These are phyloP conservation scores for Syrista parreyssii DNA, from an alignment of 2,888 invertebrate genomes.

Conservation along the genomic window DNA sequence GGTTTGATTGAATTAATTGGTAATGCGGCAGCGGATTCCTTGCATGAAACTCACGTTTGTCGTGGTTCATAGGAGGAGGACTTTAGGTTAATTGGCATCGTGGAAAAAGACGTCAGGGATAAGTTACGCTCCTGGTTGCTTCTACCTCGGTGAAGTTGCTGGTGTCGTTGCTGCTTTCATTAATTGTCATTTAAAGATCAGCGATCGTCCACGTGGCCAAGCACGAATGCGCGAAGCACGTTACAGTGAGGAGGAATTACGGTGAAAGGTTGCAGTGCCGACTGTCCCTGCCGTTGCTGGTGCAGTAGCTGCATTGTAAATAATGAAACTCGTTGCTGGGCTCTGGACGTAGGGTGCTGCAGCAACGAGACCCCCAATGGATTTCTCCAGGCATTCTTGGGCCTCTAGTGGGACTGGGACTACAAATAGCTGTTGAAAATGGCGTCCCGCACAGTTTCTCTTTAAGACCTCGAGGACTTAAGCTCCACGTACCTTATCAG, in stretches of 20 bases:
- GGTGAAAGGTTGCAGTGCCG: not conserved
- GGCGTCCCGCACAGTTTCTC: not conserved
- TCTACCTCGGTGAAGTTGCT: not conserved
- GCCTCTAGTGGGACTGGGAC: not conserved
- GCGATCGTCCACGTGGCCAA: not conserved
- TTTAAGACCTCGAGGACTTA: not conserved
- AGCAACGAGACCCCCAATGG: not conserved
- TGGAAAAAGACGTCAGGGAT: not conserved
- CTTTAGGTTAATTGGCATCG: not conserved
- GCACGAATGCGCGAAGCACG: not conserved
- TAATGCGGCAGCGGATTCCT: slow-evolving; percentile 11
- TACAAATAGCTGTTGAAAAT: not conserved
- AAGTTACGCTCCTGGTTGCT: not conserved
- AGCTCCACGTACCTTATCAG: not conserved
- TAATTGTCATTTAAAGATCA: not conserved
- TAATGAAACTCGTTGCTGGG: not conserved
- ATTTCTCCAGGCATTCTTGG: not conserved
- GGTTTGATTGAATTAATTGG: not conserved
- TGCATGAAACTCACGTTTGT: not conserved
- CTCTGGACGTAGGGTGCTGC: not conserved
- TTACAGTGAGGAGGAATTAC: not conserved
- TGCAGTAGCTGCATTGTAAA: not conserved
- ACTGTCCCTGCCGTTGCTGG: not conserved
- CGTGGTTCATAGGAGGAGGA: not conserved
- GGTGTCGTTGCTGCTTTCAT: not conserved